Evolutionary conservation across 1,140 invertebrate genomes (phyloP).

Genomic region (Neodiprion lecontei): DNA sequence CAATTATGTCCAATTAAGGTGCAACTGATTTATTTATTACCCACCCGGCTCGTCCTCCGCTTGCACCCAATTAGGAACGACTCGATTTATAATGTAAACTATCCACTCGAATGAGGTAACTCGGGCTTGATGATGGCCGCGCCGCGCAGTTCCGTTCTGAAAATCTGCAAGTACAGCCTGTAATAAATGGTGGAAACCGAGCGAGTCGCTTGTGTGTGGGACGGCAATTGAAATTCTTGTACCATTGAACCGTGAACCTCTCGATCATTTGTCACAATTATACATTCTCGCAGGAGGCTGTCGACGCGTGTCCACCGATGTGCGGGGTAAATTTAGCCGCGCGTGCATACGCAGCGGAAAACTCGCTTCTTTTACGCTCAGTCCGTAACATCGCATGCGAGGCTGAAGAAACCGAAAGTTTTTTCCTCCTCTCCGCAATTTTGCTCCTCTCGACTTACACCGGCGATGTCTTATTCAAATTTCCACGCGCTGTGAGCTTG

Average conservation of each 20-base stretch:
- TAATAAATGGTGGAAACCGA: too few species aligned
- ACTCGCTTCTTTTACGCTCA: neutral
- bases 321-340: neutral
- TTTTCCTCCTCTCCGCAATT: neutral
- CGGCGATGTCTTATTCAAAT: neutral
- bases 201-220: too few species aligned
- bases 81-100: too few species aligned
- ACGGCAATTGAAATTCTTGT: neutral
- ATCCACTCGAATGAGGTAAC: neutral
- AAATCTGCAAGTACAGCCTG: neutral
- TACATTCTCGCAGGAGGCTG: too few species aligned
- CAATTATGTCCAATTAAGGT: constrained; percentile 1
- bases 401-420: neutral
- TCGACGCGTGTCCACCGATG: too few species aligned
- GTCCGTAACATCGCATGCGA: neutral
- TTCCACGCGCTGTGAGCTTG: neutral
- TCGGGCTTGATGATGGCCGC: neutral
- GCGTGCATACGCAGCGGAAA: neutral
- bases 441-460: neutral
- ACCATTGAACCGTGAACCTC: neutral
- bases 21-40: neutral
- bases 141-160: neutral
- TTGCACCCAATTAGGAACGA: neutral
- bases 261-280: neutral
- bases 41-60: neutral